Conservation (phyloP, 2,113 vertebrate genomes). For the Chinchilla lanigera region DNA sequence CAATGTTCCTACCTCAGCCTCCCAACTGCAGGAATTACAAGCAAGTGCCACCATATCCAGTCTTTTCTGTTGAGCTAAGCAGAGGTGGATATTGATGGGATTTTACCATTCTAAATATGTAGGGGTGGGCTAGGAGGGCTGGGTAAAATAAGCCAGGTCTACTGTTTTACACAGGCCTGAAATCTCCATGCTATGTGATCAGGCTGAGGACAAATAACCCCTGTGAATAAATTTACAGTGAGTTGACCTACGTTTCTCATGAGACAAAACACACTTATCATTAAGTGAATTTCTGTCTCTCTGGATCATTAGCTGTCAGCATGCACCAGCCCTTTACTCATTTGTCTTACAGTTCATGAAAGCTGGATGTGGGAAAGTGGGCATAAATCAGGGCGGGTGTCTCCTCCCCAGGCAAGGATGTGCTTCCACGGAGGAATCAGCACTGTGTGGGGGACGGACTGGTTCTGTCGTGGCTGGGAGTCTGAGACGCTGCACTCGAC, state of each 20-base stretch:
- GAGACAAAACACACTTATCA: constrained; percentile 67
- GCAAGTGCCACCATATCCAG: background rate
- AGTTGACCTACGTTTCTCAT: constrained; percentile 72
- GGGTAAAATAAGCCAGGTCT: background rate
- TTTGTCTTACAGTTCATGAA: constrained; percentile 68
- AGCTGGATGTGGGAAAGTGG: constrained; percentile 60
- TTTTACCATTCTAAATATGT: background rate
- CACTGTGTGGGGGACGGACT: background rate
- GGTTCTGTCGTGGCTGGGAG: constrained; percentile 1
- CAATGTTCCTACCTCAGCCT: background rate
- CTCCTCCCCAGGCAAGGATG: constrained; percentile 7
- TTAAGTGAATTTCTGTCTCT: constrained; percentile 72
- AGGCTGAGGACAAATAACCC: constrained; percentile 62
- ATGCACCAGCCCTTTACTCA: constrained; percentile 38
- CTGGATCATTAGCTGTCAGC: constrained; percentile 70
- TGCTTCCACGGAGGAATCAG: constrained; percentile 48
- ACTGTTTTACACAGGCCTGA: background rate
- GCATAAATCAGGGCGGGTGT: constrained; percentile 55
- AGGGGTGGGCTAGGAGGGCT: accelerated
- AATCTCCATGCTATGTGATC: constrained; percentile 46
- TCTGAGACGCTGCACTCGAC: background rate
- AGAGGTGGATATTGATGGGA: background rate
- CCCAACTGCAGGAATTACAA: background rate
- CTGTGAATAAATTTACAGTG: constrained; percentile 62
- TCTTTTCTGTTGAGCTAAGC: constrained; percentile 5